Evolutionary conservation across 2,888 invertebrate species (phyloP).

Genomic region (Apamea epomidion): DNA sequence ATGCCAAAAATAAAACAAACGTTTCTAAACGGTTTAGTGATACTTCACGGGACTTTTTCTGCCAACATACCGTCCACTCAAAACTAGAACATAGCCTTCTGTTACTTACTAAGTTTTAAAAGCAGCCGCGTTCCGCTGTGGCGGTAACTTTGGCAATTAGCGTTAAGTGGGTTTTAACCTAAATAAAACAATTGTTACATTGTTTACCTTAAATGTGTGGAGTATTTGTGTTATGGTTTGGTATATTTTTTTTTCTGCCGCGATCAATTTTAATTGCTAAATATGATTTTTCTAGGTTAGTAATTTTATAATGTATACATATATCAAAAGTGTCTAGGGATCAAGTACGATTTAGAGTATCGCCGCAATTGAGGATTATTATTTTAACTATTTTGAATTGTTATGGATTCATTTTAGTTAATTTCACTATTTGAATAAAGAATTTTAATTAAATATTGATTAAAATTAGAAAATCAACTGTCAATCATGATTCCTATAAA

Average conservation of each 20-base stretch:
- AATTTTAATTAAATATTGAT: no score
- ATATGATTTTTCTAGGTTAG: not conserved
- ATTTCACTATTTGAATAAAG: no score
- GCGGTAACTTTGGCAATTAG: constrained; percentile 66
- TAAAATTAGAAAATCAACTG: no score
- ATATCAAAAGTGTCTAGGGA: no score
- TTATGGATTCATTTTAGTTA: no score
- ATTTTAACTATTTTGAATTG: no score
- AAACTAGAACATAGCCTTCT: constrained; percentile 51
- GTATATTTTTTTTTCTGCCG: not conserved
- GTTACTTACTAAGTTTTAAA: constrained; percentile 64
- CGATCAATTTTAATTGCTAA: constrained; percentile 1
- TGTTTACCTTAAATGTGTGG: constrained; percentile 48
- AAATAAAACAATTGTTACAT: constrained; percentile 65
- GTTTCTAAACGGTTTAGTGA: not conserved
- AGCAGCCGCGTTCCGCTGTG: constrained; percentile 51
- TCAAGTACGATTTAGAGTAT: no score
- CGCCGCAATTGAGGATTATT: no score
- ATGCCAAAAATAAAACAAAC: not conserved
- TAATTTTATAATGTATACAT: not conserved
- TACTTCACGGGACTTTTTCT: constrained; percentile 14
- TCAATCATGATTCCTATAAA: no score
- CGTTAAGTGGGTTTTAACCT: constrained; percentile 67
- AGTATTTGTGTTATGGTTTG: constrained; percentile 1
- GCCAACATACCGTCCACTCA: constrained; percentile 31